Conservation (phyloP, 1,140 invertebrate genomes). For the Propsilocerus akamusi region DNA sequence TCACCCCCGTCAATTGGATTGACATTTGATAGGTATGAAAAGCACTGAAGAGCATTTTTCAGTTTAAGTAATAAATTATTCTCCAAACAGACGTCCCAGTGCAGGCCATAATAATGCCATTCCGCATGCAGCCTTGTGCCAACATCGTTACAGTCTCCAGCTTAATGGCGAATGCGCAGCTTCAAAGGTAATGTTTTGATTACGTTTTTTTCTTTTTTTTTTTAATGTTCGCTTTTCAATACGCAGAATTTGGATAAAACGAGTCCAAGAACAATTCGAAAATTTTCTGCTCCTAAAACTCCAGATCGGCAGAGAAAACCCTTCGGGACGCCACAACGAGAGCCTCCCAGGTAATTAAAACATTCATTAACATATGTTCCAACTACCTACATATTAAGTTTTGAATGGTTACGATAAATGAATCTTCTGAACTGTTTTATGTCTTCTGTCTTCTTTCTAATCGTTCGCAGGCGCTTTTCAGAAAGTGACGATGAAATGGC, state of each 20-base stretch:
- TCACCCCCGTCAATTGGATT: neutral
- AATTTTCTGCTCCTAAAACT: slow-evolving; percentile 6
- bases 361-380: slow-evolving; percentile 4
- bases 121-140: slow-evolving; percentile 7
- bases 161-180: slow-evolving; percentile 1
- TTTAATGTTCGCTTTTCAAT: neutral
- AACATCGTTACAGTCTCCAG: slow-evolving; percentile 7
- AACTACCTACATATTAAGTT: neutral
- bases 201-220: neutral
- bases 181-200: neutral
- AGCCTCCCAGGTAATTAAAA: slow-evolving; percentile 2
- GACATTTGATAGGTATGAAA: slow-evolving; percentile 3
- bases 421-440: slow-evolving; percentile 13
- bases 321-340: slow-evolving; percentile 5
- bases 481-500: slow-evolving; percentile 9
- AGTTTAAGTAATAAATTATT: too few species aligned
- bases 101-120: slow-evolving; percentile 5
- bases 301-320: slow-evolving; percentile 6
- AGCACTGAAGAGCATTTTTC: too few species aligned
- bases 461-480: slow-evolving; percentile 11
- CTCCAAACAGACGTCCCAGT: slow-evolving; percentile 5
- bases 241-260: neutral
- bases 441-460: too few species aligned
- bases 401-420: neutral
- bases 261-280: slow-evolving; percentile 4